Percentiles rank a stretch among this genome's conserved stretches.
phyloP scores from a whole-genome alignment of 2,113 vertebrate genomes.

The Natator depressus region DNA sequence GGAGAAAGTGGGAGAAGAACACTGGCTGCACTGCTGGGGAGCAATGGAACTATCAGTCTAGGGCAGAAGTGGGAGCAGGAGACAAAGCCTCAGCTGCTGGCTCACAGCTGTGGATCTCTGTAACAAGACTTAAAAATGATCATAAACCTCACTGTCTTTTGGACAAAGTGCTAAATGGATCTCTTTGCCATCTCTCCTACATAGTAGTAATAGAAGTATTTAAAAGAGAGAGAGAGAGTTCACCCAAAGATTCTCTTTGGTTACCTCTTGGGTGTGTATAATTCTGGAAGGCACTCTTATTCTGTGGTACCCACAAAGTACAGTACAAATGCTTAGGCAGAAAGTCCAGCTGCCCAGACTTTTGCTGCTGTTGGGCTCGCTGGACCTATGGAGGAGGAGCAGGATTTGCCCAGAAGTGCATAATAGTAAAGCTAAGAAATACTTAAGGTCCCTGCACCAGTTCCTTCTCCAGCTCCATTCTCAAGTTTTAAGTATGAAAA shows the following conservation, averaged over 20 bases:
- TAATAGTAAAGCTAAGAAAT: neutral
- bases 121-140: neutral
- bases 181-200: neutral
- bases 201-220: neutral
- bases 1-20: fast-evolving
- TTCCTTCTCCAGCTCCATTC: neutral
- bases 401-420: neutral
- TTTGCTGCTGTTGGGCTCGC: neutral
- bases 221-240: neutral
- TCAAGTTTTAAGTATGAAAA: neutral
- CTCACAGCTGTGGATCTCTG: neutral
- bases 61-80: neutral
- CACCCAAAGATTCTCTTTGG: neutral
- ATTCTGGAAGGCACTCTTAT: no score
- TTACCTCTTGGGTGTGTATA: no score
- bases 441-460: neutral
- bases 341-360: neutral
- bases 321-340: neutral
- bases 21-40: neutral
- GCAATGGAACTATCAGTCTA: neutral
- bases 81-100: neutral
- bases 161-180: neutral
- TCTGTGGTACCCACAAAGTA: neutral
- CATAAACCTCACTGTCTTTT: neutral
- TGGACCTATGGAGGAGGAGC: neutral